phyloP scores from a whole-genome alignment of 2,888 invertebrate species.

The Chouioia cunea region DNA sequence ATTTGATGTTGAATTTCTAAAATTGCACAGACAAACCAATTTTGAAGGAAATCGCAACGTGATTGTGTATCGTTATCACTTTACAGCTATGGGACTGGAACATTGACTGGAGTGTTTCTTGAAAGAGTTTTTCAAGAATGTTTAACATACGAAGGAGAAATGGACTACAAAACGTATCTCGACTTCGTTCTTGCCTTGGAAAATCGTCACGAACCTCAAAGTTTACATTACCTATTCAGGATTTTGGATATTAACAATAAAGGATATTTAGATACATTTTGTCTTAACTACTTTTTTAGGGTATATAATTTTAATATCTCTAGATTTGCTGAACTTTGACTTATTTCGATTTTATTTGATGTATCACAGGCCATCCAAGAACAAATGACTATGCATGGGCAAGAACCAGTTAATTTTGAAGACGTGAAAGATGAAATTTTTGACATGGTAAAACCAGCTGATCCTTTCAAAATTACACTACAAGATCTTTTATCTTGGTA shows the following conservation, averaged over 20 bases:
- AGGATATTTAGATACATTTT: constrained; percentile 90
- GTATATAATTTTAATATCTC: constrained; percentile 65
- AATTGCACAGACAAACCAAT: constrained; percentile 3
- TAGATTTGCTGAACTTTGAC: not conserved
- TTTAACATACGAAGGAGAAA: constrained; percentile 92
- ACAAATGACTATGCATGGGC: constrained; percentile 87
- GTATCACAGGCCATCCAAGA: constrained; percentile 85
- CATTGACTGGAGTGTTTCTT: constrained; percentile 90
- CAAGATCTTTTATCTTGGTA: constrained; percentile 85
- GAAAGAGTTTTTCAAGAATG: constrained; percentile 96
- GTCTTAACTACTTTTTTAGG: constrained; percentile 92
- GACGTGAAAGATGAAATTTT: constrained; percentile 98
- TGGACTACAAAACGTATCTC: constrained; percentile 97
- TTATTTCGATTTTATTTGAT: constrained; percentile 13
- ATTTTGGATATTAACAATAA: constrained; percentile 90
- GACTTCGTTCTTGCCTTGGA: constrained; percentile 95
- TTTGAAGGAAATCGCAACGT: not conserved
- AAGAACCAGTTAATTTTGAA: constrained; percentile 91
- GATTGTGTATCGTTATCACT: constrained; percentile 19
- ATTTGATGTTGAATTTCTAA: too few relatives aligned
- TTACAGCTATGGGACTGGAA: constrained; percentile 87
- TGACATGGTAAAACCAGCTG: constrained; percentile 94
- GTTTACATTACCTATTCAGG: constrained; percentile 90
- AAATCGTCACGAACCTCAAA: constrained; percentile 91
- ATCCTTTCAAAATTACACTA: constrained; percentile 87